Conservation (phyloP, 2,888 invertebrate species). For the Meloe dianella region DNA sequence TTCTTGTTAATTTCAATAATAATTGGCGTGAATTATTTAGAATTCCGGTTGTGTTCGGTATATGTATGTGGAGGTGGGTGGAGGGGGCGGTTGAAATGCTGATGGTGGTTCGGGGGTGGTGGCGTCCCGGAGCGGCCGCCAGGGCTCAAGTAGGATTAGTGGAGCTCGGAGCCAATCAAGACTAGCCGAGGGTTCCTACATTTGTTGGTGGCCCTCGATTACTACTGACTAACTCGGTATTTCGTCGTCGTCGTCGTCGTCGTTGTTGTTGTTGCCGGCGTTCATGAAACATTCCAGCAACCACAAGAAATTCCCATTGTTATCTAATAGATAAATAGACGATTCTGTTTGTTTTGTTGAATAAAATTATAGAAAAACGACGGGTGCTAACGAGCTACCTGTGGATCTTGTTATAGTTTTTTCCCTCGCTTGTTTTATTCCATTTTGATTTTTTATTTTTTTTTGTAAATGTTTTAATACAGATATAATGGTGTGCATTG, state of each 20-base stretch:
- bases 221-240: background rate
- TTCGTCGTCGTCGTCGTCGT: too few species aligned
- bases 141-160: slow-evolving; percentile 74
- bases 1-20: slow-evolving; percentile 40
- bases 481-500: slow-evolving; percentile 51
- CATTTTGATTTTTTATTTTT: slow-evolving; percentile 19
- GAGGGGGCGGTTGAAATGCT: slow-evolving; percentile 31
- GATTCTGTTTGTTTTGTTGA: too few species aligned
- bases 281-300: too few species aligned
- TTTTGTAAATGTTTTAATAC: slow-evolving; percentile 32
- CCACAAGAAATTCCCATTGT: too few species aligned
- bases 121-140: slow-evolving; percentile 68
- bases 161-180: slow-evolving; percentile 74
- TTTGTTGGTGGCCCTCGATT: slow-evolving; percentile 35
- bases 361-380: slow-evolving; percentile 14
- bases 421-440: background rate
- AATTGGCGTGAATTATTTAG: slow-evolving; percentile 53
- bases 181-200: slow-evolving; percentile 48
- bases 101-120: slow-evolving; percentile 54
- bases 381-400: slow-evolving; percentile 42
- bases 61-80: slow-evolving; percentile 39
- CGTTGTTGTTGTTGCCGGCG: too few species aligned
- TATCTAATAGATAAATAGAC: background rate
- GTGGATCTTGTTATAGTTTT: slow-evolving; percentile 31
- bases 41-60: slow-evolving; percentile 45